Conservation (phyloP, 2,888 invertebrate species). For the Vanessa cardui region DNA sequence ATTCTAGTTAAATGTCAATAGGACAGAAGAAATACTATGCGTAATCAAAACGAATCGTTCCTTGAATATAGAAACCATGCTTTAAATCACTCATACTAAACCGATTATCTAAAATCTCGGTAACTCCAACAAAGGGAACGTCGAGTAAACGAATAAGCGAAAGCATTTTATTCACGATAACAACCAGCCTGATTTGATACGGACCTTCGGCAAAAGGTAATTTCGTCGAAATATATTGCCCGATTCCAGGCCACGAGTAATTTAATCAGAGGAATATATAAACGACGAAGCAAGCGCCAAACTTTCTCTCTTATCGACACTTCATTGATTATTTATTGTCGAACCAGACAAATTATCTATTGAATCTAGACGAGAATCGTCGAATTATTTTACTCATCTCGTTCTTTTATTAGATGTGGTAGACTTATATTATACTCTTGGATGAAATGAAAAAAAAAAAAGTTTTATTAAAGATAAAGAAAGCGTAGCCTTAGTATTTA, state of each 20-base stretch:
- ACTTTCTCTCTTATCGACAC: constrained; percentile 27
- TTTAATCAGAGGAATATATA: constrained; percentile 29
- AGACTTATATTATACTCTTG: no score
- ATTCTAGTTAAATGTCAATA: no score
- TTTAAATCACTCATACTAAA: constrained; percentile 2
- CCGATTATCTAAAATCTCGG: constrained; percentile 9
- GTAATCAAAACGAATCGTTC: no score
- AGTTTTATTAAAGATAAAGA: no score
- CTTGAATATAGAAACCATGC: background rate
- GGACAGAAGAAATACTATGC: no score
- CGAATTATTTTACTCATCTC: background rate
- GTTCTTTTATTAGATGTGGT: no score
- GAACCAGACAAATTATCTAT: constrained; percentile 7
- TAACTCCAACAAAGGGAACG: constrained; percentile 19
- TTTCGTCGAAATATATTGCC: constrained; percentile 31
- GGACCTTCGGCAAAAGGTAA: constrained; percentile 25
- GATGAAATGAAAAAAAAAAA: no score
- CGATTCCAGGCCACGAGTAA: constrained; percentile 30
- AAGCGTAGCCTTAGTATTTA: no score
- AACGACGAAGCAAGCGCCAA: constrained; percentile 20
- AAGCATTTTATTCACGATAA: constrained; percentile 26
- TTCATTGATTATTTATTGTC: constrained; percentile 27
- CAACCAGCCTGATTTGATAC: constrained; percentile 30
- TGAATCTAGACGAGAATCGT: constrained; percentile 5
- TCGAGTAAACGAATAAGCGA: constrained; percentile 15